phyloP scores from a whole-genome alignment of 64 coral and sea anemone genomes.

The Cladopsammia gracilis region DNA sequence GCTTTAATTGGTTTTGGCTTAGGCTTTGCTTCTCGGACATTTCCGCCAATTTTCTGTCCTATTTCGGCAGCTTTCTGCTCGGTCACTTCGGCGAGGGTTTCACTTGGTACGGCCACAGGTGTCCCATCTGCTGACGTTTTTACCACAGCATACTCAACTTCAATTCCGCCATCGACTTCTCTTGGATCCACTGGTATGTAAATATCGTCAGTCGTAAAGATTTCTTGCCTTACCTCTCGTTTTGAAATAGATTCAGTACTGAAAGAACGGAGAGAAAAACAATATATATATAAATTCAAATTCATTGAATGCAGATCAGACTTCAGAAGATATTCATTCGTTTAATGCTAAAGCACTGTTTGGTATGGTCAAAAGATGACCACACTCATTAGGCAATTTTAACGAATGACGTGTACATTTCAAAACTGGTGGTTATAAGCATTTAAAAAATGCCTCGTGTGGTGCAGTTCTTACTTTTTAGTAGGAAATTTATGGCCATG shows the following conservation, averaged over 20 bases:
- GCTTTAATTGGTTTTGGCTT: not conserved
- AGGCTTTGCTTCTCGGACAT: not conserved
- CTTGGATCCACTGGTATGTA: not conserved
- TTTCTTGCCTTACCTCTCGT: not conserved
- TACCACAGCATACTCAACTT: slow-evolving; percentile 16
- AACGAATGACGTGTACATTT: no score
- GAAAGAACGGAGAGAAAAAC: not conserved
- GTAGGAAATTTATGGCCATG: no score
- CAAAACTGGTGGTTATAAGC: no score
- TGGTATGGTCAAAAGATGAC: no score
- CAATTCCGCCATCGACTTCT: not conserved
- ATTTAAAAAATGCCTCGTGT: no score
- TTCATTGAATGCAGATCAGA: no score
- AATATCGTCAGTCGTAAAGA: not conserved
- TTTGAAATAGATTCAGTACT: not conserved
- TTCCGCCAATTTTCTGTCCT: not conserved
- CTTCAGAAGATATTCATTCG: no score
- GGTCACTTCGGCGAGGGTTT: not conserved
- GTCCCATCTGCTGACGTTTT: not conserved
- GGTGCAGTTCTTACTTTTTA: no score
- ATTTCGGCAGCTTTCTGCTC: not conserved
- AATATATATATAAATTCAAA: not conserved
- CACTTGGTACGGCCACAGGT: not conserved
- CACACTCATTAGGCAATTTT: no score
- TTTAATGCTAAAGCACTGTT: no score